These are phyloP conservation scores for Brachionus sp. DNA, from an alignment of 1,140 invertebrate species.

Conservation along the genomic window DNA sequence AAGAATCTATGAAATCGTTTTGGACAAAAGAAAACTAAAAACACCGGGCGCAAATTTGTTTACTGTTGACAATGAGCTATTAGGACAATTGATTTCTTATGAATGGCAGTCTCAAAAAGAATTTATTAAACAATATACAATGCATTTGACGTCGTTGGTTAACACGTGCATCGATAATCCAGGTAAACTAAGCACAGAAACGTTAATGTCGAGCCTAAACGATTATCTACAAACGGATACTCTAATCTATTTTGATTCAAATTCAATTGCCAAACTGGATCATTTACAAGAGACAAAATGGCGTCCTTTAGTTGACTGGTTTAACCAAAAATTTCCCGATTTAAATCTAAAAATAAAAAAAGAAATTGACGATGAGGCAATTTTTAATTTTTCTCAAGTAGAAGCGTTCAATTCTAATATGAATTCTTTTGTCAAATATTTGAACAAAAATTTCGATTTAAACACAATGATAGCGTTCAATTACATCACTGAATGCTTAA, in stretches of 20 bases:
- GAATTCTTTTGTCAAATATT: slow-evolving; percentile 49
- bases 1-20: slow-evolving; percentile 66
- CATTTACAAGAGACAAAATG: slow-evolving; percentile 75
- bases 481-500: slow-evolving; percentile 81
- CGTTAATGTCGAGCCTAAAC: slow-evolving; percentile 73
- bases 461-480: slow-evolving; percentile 68
- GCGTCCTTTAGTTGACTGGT: slow-evolving; percentile 83
- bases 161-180: slow-evolving; percentile 89
- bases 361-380: slow-evolving; percentile 19
- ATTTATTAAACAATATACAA: slow-evolving; percentile 71
- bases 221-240: slow-evolving; percentile 84
- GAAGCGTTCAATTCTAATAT: not conserved
- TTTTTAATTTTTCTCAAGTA: slow-evolving; percentile 4
- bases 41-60: slow-evolving; percentile 77
- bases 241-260: slow-evolving; percentile 57
- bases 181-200: slow-evolving; percentile 70
- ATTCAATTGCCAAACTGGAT: slow-evolving; percentile 62
- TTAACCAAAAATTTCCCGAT: slow-evolving; percentile 62
- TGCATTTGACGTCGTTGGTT: slow-evolving; percentile 81
- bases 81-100: slow-evolving; percentile 81
- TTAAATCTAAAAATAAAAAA: slow-evolving; percentile 24
- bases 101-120: slow-evolving; percentile 83
- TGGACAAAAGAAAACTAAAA: slow-evolving; percentile 79
- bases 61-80: slow-evolving; percentile 73
- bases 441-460: slow-evolving; percentile 71